Base-by-base conservation (phyloP, 2,888 invertebrate genomes). In the Eurytoma californica region DNA sequence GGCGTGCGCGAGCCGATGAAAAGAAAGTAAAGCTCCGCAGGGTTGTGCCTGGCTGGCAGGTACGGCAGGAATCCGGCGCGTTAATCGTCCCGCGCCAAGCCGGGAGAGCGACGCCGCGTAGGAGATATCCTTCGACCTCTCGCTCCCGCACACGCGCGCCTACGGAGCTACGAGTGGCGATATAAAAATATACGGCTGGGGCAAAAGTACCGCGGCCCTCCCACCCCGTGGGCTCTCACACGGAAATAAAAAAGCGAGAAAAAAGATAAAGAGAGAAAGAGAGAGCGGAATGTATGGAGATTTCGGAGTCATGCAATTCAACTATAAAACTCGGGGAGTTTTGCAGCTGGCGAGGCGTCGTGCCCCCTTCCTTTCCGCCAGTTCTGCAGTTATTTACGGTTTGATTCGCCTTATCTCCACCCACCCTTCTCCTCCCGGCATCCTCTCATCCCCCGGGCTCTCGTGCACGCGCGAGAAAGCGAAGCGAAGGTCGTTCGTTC, bases 381-480 rank as follows among this genome's bases (percentile, higher is more conserved):
- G 86, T 88, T 88, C 87, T 86, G 86, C 88, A 87, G 90, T 90
- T 90, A 90, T 90, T 90, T 90, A 90, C 89, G 90, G 86, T 90
- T 90, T 89, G 90, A 90, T 88, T 90, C 89, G 87, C 89, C 90
- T 90, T 90, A 90, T 90, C 90, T 89, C 84, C 83, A 82, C 82
- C 84, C 86, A 83, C 84, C 85, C 85, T 83, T 82, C 83, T 80
- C 72, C 82, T 79, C 79, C 76, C 82, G 81, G 80, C 80, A 81
- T 80, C 81, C 84, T 80, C 72, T 79, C 73, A 57, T 67, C 47
- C 65, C 49, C 61, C 63, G 16, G 58, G 60, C 49, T 57, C 72
- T 67, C 61, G 63, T 55, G 55, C 79, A 72, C 80, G 76, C 63
- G 73, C 76, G 76, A 80, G 68, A 75, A 72, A 79, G 79, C 72